Percentiles rank a stretch among this genome's conserved stretches.
Conservation (phyloP, 2,888 invertebrate genomes). For the Drosophila lutescens region DNA sequence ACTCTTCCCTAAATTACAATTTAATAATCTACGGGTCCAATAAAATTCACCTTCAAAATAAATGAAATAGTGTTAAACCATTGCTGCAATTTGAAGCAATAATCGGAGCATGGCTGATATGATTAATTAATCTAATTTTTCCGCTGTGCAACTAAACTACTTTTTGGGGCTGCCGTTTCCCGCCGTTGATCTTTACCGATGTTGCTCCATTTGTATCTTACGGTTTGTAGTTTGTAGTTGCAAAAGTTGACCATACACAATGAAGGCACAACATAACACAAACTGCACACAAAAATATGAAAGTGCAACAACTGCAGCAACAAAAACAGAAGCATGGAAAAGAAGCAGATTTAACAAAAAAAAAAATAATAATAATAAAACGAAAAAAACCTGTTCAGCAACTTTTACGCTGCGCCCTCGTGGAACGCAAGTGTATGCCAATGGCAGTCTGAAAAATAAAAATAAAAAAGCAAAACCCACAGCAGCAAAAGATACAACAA, state of each 20-base stretch:
- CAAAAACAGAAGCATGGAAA: constrained; percentile 23
- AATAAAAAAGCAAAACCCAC: constrained; percentile 13
- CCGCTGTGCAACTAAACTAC: constrained; percentile 4
- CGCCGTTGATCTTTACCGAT: constrained; percentile 1
- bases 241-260: constrained; percentile 57
- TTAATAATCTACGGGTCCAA: not conserved
- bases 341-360: constrained; percentile 21
- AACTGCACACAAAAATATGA: constrained; percentile 63
- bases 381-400: constrained; percentile 61
- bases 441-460: constrained; percentile 22
- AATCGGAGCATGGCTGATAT: constrained; percentile 7
- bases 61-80: not conserved
- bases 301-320: constrained; percentile 59
- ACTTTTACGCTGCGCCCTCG: constrained; percentile 65
- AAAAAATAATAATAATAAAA: constrained; percentile 3
- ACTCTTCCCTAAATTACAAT: not conserved
- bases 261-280: constrained; percentile 21
- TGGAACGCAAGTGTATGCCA: constrained; percentile 72
- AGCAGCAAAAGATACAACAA: constrained; percentile 32
- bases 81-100: not conserved
- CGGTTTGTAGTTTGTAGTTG: constrained; percentile 48
- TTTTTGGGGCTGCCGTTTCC: constrained; percentile 2
- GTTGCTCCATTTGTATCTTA: constrained; percentile 33
- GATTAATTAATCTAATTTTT: constrained; percentile 7
- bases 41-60: not conserved